Conservation (phyloP, 1,140 invertebrate species). For the Rhagoletis pomonella region DNA sequence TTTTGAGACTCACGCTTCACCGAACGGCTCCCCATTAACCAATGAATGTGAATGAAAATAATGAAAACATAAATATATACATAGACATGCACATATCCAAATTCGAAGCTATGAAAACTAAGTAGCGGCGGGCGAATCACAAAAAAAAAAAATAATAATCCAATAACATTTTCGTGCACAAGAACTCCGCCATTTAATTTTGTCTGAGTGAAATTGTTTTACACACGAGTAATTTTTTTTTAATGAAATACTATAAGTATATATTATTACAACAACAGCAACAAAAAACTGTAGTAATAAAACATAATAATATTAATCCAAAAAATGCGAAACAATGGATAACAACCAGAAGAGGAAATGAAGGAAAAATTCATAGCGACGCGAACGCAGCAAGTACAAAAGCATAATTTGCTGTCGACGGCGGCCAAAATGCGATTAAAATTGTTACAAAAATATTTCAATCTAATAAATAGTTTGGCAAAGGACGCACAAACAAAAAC, state of each 20-base stretch:
- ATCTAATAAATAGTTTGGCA: constrained; percentile 51
- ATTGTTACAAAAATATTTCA: constrained; percentile 52
- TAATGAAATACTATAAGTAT: constrained; percentile 45
- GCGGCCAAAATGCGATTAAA: constrained; percentile 49
- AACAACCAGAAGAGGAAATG: not conserved
- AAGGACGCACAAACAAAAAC: not conserved
- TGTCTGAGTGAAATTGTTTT: constrained; percentile 31
- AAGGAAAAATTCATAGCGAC: not conserved
- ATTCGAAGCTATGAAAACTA: too few relatives aligned
- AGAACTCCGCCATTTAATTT: constrained; percentile 44
- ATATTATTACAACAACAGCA: constrained; percentile 31
- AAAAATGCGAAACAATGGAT: constrained; percentile 51
- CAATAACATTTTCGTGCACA: constrained; percentile 32
- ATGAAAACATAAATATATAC: too few relatives aligned
- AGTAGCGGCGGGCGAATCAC: too few relatives aligned
- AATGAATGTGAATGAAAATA: too few relatives aligned
- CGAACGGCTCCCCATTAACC: too few relatives aligned
- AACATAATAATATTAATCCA: constrained; percentile 15
- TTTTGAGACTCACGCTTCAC: too few relatives aligned
- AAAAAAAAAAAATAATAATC: not conserved
- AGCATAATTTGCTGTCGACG: constrained; percentile 35
- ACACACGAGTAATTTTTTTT: constrained; percentile 48
- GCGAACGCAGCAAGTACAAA: not conserved
- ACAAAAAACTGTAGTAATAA: not conserved
- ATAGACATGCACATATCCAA: too few relatives aligned